Conservation (phyloP, 2,888 invertebrate genomes). For the Torymus auratus region DNA sequence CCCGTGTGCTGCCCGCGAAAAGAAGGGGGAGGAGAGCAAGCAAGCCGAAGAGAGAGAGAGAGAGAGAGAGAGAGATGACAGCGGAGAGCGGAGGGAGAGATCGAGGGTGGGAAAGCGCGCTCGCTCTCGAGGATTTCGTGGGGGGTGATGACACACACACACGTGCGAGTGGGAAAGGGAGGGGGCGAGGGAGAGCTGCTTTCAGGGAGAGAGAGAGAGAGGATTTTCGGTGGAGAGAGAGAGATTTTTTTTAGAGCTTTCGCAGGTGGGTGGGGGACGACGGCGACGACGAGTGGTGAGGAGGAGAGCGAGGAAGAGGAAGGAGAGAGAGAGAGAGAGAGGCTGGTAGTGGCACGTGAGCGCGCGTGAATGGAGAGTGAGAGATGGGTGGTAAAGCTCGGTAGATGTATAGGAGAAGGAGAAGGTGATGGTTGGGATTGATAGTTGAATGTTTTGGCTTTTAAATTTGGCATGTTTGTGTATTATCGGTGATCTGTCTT, state of each 20-base stretch:
- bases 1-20: conserved; percentile 17
- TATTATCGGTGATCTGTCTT: too few relatives aligned
- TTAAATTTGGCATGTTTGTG: too few relatives aligned
- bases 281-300: not conserved
- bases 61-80: conserved; percentile 26
- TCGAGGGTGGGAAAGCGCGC: conserved; percentile 8
- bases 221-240: conserved; percentile 30
- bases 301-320: conserved; percentile 16
- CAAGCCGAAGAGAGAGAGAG: not conserved
- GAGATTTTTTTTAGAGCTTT: conserved; percentile 65
- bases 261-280: conserved; percentile 37
- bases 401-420: not conserved
- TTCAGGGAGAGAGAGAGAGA: conserved; percentile 50
- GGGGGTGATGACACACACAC: conserved; percentile 49
- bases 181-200: conserved; percentile 27
- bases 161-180: not conserved
- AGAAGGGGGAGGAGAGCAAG: conserved; percentile 5
- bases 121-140: conserved; percentile 25
- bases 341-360: not conserved
- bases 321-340: conserved; percentile 14
- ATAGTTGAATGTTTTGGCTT: too few relatives aligned
- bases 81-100: conserved; percentile 15
- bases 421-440: too few relatives aligned
- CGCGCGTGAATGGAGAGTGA: not conserved
- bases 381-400: not conserved